Conservation (phyloP, 2,888 invertebrate genomes). For the Acrobasis repandana region DNA sequence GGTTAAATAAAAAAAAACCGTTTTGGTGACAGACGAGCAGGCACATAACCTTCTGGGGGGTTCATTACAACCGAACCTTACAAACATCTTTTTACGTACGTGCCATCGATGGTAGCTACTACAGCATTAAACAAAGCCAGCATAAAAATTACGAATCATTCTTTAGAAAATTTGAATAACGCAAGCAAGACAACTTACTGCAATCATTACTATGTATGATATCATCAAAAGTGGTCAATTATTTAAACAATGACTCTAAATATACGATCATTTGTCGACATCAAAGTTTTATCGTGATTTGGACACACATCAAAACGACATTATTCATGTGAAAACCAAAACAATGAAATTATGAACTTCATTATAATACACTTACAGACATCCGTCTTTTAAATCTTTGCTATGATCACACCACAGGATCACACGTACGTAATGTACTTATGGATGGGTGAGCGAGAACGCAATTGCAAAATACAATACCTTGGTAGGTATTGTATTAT, state of each 20-base stretch:
- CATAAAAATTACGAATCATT: background rate
- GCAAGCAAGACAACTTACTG: background rate
- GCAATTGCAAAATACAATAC: background rate
- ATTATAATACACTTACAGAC: constrained; percentile 38
- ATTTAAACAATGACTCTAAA: constrained; percentile 16
- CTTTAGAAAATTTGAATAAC: background rate
- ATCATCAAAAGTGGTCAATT: constrained; percentile 11
- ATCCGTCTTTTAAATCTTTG: constrained; percentile 27
- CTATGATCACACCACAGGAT: background rate
- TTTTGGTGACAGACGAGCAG: no score
- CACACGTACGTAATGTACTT: no score
- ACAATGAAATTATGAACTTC: constrained; percentile 39
- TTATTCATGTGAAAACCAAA: constrained; percentile 40
- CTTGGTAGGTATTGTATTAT: no score
- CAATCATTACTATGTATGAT: constrained; percentile 4
- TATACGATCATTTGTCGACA: constrained; percentile 25
- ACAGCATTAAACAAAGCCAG: background rate
- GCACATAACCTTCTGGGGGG: no score
- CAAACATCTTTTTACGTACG: no score
- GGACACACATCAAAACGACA: constrained; percentile 43
- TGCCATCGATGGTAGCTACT: no score
- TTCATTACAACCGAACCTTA: no score
- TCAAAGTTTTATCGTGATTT: constrained; percentile 30
- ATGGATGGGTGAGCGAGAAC: background rate
- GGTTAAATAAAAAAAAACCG: no score